Evolutionary conservation across 2,113 vertebrate genomes (phyloP).

Genomic region (Hippocampus mohnikei): DNA sequence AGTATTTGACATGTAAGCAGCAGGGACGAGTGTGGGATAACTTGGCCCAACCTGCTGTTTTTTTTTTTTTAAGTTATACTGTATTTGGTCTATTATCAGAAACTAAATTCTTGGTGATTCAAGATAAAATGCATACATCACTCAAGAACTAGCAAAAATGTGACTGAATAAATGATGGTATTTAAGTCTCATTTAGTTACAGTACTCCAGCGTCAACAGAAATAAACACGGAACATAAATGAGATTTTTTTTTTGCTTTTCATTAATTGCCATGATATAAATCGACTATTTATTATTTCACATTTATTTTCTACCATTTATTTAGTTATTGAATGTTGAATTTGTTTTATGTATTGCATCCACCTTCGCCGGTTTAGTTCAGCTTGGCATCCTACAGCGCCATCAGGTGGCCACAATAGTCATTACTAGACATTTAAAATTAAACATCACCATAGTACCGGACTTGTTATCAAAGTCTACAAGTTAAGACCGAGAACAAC

Average conservation of each 20-base stretch:
- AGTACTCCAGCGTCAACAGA: neutral
- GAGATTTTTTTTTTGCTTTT: no score
- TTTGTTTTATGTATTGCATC: neutral
- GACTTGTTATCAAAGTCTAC: neutral
- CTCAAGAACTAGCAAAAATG: neutral
- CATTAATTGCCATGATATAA: no score
- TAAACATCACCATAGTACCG: neutral
- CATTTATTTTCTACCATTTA: no score
- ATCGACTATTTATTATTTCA: no score
- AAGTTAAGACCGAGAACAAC: neutral
- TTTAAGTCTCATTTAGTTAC: neutral
- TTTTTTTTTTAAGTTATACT: neutral
- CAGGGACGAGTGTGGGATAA: neutral
- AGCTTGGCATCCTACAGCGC: neutral
- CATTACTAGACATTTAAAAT: neutral
- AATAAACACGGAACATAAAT: neutral
- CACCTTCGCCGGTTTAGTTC: neutral
- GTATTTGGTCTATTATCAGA: neutral
- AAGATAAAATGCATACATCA: neutral
- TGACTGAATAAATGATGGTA: neutral
- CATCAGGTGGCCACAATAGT: neutral
- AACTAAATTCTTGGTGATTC: neutral
- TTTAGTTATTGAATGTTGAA: neutral
- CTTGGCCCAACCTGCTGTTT: neutral
- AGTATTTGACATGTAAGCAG: conserved; percentile 27